These are phyloP conservation scores for Aporophyla lueneburgensis DNA, from an alignment of 2,888 invertebrate genomes.

Conservation along the genomic window DNA sequence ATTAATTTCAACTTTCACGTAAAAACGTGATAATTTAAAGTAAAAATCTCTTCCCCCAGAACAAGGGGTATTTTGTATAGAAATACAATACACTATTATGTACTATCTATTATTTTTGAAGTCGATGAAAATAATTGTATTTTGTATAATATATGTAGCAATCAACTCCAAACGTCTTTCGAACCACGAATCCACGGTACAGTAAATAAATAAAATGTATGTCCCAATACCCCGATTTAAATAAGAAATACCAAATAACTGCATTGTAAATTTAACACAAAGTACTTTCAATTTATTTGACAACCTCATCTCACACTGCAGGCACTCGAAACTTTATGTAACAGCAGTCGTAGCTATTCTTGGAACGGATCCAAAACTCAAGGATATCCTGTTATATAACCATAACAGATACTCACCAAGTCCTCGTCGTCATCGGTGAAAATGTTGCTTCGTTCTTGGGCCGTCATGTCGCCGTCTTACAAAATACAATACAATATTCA, in stretches of 20 bases:
- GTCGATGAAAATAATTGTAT: background rate
- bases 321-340: slow-evolving; percentile 76
- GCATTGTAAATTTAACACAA: slow-evolving; percentile 18
- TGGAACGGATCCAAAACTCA: slow-evolving; percentile 79
- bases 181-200: background rate
- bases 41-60: background rate
- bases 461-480: slow-evolving; percentile 83
- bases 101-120: background rate
- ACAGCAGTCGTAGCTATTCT: slow-evolving; percentile 65
- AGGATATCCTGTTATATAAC: slow-evolving; percentile 77
- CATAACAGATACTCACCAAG: slow-evolving; percentile 79
- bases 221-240: background rate
- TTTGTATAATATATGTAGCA: no score
- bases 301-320: slow-evolving; percentile 67
- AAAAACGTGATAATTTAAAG: background rate
- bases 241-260: slow-evolving; percentile 12
- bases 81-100: background rate
- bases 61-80: background rate
- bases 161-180: background rate
- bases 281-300: slow-evolving; percentile 50
- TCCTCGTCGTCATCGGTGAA: slow-evolving; percentile 88
- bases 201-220: background rate
- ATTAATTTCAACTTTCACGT: no score
- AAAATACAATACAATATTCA: slow-evolving; percentile 77
- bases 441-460: slow-evolving; percentile 86